phyloP scores from a whole-genome alignment of 2,797 vertebrate species.

The Hypotaenidia philippensis region DNA sequence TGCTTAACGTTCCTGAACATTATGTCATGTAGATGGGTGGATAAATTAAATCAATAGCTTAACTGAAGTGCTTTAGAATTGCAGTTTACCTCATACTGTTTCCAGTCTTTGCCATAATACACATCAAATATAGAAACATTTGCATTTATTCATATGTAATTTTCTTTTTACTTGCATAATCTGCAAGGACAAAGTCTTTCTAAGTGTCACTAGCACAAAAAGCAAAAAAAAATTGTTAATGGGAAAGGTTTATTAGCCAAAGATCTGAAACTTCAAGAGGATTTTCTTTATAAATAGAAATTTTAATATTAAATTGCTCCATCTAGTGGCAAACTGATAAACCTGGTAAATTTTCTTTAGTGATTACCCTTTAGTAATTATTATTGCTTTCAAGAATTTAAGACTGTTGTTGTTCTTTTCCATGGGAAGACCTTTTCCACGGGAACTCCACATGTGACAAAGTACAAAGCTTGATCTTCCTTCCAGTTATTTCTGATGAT shows the following conservation, averaged over 20 bases:
- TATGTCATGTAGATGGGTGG: not conserved
- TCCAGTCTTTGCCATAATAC: not conserved
- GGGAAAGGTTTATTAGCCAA: not conserved
- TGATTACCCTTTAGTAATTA: not conserved
- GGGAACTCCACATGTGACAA: not conserved
- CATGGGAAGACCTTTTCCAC: not conserved
- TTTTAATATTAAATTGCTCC: conserved; percentile 74
- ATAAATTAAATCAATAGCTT: not conserved
- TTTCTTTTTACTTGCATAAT: not conserved
- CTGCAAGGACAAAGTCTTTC: not conserved
- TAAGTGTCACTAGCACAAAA: not conserved
- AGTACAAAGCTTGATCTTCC: not conserved
- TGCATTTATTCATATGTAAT: not conserved
- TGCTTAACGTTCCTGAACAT: not conserved
- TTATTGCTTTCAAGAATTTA: not conserved
- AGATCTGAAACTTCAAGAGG: not conserved
- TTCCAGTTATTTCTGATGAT: not conserved
- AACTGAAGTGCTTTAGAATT: not conserved
- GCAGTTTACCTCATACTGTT: not conserved
- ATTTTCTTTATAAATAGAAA: conserved; percentile 15
- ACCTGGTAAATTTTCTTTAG: conserved; percentile 9
- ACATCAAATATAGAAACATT: not conserved
- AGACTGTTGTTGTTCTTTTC: not conserved
- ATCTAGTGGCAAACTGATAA: conserved; percentile 68
- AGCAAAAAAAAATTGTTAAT: not conserved